A percentile compares a stretch with the other conserved stretches of the same genome.
phyloP scores from a whole-genome alignment of 1,140 invertebrate species.

The Tetragnatha versicolor region DNA sequence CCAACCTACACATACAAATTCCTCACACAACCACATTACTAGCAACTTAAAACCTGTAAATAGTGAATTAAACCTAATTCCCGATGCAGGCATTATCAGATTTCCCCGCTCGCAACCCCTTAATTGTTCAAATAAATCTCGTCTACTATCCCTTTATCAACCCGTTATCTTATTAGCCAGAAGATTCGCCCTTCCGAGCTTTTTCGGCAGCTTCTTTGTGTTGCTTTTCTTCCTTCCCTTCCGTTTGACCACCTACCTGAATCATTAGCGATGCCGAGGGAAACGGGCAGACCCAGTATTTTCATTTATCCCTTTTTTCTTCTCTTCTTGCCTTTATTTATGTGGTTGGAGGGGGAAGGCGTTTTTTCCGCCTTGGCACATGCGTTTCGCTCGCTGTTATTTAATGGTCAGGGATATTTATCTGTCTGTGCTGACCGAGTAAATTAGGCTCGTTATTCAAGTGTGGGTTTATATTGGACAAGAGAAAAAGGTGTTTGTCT shows the following conservation, averaged over 20 bases:
- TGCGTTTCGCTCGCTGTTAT: too few relatives aligned
- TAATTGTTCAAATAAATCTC: conserved; percentile 28
- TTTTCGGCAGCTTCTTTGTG: background rate
- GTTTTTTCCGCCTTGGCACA: too few relatives aligned
- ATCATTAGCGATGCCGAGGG: conserved; percentile 30
- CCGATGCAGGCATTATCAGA: conserved; percentile 9
- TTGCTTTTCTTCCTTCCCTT: conserved; percentile 18
- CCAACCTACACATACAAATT: too few relatives aligned
- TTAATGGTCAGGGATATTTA: too few relatives aligned
- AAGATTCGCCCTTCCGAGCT: background rate
- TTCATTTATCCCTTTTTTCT: conserved; percentile 6
- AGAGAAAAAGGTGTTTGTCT: too few relatives aligned
- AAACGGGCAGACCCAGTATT: conserved; percentile 1
- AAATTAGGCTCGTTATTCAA: too few relatives aligned
- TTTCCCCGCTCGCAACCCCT: background rate
- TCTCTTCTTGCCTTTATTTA: background rate
- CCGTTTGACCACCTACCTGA: conserved; percentile 3
- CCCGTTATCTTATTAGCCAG: conserved; percentile 29
- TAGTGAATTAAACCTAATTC: conserved; percentile 17
- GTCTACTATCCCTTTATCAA: conserved; percentile 11
- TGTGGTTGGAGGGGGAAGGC: too few relatives aligned
- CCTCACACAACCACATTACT: background rate
- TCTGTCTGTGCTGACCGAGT: too few relatives aligned
- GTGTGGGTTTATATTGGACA: too few relatives aligned
- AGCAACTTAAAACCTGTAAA: background rate